A percentile compares a stretch with the other conserved stretches of the same genome.
These are phyloP conservation scores for Motacilla tschutschensis DNA, from an alignment of 2,113 vertebrate species.

Conservation along the genomic window DNA sequence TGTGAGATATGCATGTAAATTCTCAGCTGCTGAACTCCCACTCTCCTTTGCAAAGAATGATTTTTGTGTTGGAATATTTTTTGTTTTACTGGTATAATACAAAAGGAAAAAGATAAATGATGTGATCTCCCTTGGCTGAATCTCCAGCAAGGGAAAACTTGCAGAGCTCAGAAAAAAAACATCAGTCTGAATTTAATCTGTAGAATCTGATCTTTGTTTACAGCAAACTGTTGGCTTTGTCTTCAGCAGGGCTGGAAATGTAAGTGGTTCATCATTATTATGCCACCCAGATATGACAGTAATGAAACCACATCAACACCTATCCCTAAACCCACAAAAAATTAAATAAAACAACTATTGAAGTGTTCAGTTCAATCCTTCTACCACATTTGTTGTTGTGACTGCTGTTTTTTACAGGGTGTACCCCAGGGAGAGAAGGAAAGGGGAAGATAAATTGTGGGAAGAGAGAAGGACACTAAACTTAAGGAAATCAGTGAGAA, in stretches of 20 bases:
- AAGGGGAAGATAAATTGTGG: background rate
- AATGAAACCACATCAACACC: background rate
- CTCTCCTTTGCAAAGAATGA: background rate
- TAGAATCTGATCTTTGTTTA: background rate
- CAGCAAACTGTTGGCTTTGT: background rate
- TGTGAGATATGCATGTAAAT: background rate
- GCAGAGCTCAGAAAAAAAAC: background rate
- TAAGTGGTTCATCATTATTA: background rate
- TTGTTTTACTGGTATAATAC: background rate
- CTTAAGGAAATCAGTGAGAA: background rate
- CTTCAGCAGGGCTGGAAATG: background rate
- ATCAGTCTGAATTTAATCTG: background rate
- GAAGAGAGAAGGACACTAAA: background rate
- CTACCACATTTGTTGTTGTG: background rate
- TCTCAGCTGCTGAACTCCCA: background rate
- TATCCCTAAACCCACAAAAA: background rate
- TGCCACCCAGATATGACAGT: background rate
- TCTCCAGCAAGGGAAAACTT: background rate
- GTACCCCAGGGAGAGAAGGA: background rate
- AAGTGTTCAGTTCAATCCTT: background rate
- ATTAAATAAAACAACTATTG: background rate
- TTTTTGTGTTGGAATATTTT: background rate
- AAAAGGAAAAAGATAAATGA: background rate
- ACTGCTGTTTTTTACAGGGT: background rate
- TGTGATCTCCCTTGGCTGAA: background rate